Evolutionary conservation across 2,113 vertebrate genomes (phyloP).

Genomic region (Salvelinus namaycush): DNA sequence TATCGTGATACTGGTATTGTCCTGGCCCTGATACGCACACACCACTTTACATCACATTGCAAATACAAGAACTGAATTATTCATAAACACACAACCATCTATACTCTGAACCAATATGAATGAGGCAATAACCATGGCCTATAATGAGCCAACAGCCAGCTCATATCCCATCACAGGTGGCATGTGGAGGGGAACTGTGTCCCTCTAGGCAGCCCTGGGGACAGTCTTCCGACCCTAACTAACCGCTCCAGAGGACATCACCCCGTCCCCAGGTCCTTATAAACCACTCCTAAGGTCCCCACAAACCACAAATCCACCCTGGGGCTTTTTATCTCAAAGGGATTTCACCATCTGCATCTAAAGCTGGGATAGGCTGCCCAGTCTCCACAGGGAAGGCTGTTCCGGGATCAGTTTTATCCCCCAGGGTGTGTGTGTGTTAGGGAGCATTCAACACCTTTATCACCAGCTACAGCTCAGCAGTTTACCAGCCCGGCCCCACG

Average conservation of each 20-base stretch:
- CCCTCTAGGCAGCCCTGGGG: too few species aligned
- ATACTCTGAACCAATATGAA: too few species aligned
- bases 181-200: too few species aligned
- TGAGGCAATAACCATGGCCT: too few species aligned
- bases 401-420: constrained; percentile 1
- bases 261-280: too few species aligned
- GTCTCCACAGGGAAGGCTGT: constrained; percentile 1
- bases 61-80: neutral
- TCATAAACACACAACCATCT: too few species aligned
- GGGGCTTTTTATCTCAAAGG: neutral
- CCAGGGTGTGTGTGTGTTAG: neutral
- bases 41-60: neutral
- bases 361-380: neutral
- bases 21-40: neutral
- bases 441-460: constrained; percentile 18
- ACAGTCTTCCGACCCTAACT: too few species aligned
- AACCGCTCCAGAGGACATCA: too few species aligned
- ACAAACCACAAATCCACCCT: neutral
- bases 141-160: too few species aligned
- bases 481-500: neutral
- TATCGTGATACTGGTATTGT: too few species aligned
- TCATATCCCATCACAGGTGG: too few species aligned
- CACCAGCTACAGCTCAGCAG: constrained; percentile 20
- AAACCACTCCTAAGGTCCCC: neutral
- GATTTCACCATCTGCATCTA: neutral